Percentiles rank a stretch among this genome's conserved stretches.
Conservation (phyloP, 2,113 vertebrate species). For the Oncorhynchus masou region DNA sequence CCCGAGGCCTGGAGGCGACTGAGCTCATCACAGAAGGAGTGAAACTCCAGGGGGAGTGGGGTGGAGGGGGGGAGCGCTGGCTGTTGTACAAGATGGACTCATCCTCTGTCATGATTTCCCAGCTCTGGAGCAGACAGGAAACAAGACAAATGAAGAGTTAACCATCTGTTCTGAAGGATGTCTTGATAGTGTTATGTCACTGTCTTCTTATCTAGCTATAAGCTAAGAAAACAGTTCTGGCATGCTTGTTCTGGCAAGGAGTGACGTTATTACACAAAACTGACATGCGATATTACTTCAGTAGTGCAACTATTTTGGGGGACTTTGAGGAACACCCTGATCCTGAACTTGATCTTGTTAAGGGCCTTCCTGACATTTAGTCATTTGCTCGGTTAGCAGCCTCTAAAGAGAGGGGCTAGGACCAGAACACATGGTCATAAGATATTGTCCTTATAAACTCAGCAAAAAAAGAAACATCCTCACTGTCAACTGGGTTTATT, state of each 20-base stretch:
- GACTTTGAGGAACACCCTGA: neutral
- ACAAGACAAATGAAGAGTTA: neutral
- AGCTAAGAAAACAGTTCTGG: neutral
- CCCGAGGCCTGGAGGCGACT: constrained; percentile 69
- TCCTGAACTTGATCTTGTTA: neutral
- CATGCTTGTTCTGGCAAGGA: neutral
- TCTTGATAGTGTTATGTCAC: neutral
- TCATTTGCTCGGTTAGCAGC: neutral
- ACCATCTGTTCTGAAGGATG: neutral
- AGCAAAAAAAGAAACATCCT: no score
- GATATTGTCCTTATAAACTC: neutral
- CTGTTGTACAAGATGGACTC: constrained; percentile 74
- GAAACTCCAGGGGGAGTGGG: constrained; percentile 53
- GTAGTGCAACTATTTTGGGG: neutral
- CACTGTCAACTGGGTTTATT: no score
- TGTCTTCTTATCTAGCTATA: neutral
- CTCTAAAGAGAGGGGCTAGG: neutral
- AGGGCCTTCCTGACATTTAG: neutral
- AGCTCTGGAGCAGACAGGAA: constrained; percentile 75
- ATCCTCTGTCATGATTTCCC: constrained; percentile 91
- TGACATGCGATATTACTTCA: constrained; percentile 8
- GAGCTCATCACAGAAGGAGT: constrained; percentile 72
- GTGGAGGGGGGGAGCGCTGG: constrained; percentile 62
- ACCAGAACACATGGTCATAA: neutral
- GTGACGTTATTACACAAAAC: neutral